Conservation (phyloP, 2,888 invertebrate species). For the Melanotus villosus region DNA sequence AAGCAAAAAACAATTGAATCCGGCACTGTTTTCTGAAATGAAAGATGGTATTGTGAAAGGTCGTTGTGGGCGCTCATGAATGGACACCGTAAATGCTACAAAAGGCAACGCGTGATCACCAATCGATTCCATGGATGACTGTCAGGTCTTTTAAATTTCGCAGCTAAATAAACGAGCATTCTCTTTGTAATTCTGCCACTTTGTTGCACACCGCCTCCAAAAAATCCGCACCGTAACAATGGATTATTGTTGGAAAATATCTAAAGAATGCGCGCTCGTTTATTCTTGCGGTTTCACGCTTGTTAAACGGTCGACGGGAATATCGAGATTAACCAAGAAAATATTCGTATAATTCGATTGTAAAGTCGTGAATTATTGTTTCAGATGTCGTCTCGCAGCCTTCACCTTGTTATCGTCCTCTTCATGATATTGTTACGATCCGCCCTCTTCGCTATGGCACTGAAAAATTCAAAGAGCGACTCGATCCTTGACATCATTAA, state of each 20-base stretch:
- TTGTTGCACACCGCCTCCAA: slow-evolving; percentile 10
- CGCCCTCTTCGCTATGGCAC: slow-evolving; percentile 35
- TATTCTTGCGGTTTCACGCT: neutral
- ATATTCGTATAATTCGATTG: slow-evolving; percentile 6
- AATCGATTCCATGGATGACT: slow-evolving; percentile 34
- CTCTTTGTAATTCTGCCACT: slow-evolving; percentile 24
- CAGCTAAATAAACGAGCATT: slow-evolving; percentile 13
- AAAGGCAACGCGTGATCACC: slow-evolving; percentile 50
- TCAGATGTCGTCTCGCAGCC: slow-evolving; percentile 51
- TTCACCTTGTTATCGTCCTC: slow-evolving; percentile 38
- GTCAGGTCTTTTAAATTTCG: slow-evolving; percentile 24
- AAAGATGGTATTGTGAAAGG: slow-evolving; percentile 40
- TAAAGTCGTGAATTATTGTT: slow-evolving; percentile 43
- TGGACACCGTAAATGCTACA: slow-evolving; percentile 50
- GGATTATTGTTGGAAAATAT: slow-evolving; percentile 1
- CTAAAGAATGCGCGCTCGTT: neutral
- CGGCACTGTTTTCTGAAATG: slow-evolving; percentile 5
- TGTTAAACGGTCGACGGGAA: neutral
- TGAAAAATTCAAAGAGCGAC: slow-evolving; percentile 61
- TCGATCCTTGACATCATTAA: slow-evolving; percentile 76
- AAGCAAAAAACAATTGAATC: slow-evolving; percentile 6
- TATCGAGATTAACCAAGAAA: too few relatives aligned
- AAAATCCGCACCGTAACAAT: slow-evolving; percentile 1
- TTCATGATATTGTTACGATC: slow-evolving; percentile 42
- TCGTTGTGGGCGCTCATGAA: slow-evolving; percentile 47